phyloP scores from a whole-genome alignment of 1,140 invertebrate genomes.

The Sitophilus oryzae region DNA sequence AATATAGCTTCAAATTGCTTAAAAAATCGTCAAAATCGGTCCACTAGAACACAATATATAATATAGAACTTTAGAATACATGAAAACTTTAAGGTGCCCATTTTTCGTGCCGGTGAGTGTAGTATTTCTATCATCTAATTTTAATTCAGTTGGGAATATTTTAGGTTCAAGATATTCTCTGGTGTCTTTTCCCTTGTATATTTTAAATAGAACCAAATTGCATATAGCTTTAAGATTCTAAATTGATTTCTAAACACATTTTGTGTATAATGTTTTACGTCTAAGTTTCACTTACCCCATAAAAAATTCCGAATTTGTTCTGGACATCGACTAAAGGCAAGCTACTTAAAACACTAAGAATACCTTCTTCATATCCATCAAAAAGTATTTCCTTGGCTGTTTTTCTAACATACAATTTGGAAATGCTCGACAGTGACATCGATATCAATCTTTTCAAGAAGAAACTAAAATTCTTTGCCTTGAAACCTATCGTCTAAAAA shows the following conservation, averaged over 20 bases:
- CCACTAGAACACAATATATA: too few species aligned
- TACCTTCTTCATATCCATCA: slow-evolving; percentile 65
- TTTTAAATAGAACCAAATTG: slow-evolving; percentile 3
- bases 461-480: slow-evolving; percentile 50
- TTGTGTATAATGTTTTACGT: too few species aligned
- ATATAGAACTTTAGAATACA: too few species aligned
- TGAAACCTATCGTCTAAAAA: slow-evolving; percentile 63
- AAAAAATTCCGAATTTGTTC: slow-evolving; percentile 77
- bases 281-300: slow-evolving; percentile 54
- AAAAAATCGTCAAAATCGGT: too few species aligned
- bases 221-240: too few species aligned
- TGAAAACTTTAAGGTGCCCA: too few species aligned
- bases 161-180: too few species aligned
- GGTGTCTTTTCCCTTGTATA: background rate
- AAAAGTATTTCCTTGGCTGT: slow-evolving; percentile 69
- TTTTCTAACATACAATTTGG: slow-evolving; percentile 53
- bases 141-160: too few species aligned
- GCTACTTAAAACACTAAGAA: slow-evolving; percentile 59
- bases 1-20: too few species aligned
- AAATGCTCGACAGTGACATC: slow-evolving; percentile 24
- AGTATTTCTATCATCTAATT: too few species aligned
- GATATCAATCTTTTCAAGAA: slow-evolving; percentile 46
- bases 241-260: too few species aligned
- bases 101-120: too few species aligned
- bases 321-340: slow-evolving; percentile 46